Conservation (phyloP, 2,888 invertebrate genomes). For the Tethea ocularis region DNA sequence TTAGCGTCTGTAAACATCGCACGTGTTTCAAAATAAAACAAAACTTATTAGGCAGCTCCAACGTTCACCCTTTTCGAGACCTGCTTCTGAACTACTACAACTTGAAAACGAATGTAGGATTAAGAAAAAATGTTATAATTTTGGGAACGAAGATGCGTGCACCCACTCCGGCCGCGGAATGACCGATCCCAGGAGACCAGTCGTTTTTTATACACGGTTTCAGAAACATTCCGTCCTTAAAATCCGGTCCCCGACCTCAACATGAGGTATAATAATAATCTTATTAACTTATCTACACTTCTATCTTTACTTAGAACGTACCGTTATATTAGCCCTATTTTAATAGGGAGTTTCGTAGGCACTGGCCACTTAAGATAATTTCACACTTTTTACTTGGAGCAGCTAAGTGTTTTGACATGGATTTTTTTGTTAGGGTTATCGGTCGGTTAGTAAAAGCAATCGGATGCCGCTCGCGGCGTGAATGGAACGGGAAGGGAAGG, state of each 20-base stretch:
- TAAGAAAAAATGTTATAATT: constrained; percentile 53
- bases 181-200: constrained; percentile 74
- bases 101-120: constrained; percentile 39
- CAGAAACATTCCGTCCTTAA: constrained; percentile 79
- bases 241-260: constrained; percentile 77
- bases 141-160: constrained; percentile 70
- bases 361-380: constrained; percentile 79
- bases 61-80: constrained; percentile 55
- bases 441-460: constrained; percentile 40
- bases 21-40: constrained; percentile 41
- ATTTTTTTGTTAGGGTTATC: constrained; percentile 42
- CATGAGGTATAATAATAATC: constrained; percentile 79
- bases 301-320: constrained; percentile 81
- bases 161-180: constrained; percentile 74
- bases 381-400: constrained; percentile 71
- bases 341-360: constrained; percentile 69
- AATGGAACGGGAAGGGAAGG: constrained; percentile 50
- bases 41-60: constrained; percentile 34
- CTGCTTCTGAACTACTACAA: constrained; percentile 54
- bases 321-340: constrained; percentile 77
- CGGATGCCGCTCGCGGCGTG: constrained; percentile 46
- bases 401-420: constrained; percentile 69
- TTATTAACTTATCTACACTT: constrained; percentile 82
- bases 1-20: constrained; percentile 60
- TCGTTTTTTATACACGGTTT: constrained; percentile 81